phyloP scores from a whole-genome alignment of 2,888 invertebrate species.

The Augiades crinisus region DNA sequence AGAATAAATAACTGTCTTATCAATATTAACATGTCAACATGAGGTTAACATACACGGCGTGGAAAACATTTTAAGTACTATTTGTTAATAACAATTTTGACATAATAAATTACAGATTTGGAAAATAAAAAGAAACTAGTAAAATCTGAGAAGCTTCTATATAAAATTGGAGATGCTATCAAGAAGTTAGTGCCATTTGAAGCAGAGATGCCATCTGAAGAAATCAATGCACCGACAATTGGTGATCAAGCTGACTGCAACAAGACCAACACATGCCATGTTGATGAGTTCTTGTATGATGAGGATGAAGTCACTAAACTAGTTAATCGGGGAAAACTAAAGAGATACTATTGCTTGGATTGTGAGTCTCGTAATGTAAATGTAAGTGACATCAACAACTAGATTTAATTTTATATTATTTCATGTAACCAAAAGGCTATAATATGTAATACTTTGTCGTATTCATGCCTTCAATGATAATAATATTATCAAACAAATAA shows the following conservation, averaged over 20 bases:
- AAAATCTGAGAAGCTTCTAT: slow-evolving; percentile 49
- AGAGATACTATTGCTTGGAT: slow-evolving; percentile 59
- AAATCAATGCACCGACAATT: slow-evolving; percentile 58
- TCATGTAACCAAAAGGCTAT: no score
- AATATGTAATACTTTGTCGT: no score
- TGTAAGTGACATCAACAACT: slow-evolving; percentile 43
- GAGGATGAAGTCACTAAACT: slow-evolving; percentile 81
- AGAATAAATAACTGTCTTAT: neutral
- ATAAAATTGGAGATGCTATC: slow-evolving; percentile 57
- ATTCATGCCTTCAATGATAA: no score
- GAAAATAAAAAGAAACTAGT: slow-evolving; percentile 46
- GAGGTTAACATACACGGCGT: no score
- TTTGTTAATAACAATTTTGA: no score
- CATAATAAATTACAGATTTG: slow-evolving; percentile 48
- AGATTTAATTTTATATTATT: no score
- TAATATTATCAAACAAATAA: no score
- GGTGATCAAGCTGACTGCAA: slow-evolving; percentile 79
- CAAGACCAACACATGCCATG: slow-evolving; percentile 61
- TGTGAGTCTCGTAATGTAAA: slow-evolving; percentile 61
- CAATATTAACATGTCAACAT: no score
- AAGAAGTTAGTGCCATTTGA: slow-evolving; percentile 62
- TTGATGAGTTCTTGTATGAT: slow-evolving; percentile 87
- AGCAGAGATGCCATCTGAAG: slow-evolving; percentile 64
- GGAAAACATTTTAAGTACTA: no score
- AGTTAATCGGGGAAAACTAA: slow-evolving; percentile 55